phyloP scores from a whole-genome alignment of 2,888 invertebrate genomes.

The Capitulum mitella region DNA sequence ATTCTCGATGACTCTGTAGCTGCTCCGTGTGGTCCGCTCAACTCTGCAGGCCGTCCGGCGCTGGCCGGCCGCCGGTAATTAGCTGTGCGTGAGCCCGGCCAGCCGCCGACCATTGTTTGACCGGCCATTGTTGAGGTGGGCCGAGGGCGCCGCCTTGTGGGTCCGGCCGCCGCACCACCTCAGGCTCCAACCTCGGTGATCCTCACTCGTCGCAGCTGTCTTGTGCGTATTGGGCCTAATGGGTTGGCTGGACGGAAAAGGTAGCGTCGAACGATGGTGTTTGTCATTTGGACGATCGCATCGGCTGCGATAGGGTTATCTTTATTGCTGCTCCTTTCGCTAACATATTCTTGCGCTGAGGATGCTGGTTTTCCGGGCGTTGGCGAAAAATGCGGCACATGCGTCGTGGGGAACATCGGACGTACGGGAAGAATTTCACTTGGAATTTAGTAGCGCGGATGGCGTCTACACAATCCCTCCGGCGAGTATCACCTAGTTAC shows the following conservation, averaged over 20 bases:
- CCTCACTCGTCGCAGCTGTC: background rate
- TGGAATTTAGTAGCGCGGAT: too few relatives aligned
- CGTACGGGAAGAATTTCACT: too few relatives aligned
- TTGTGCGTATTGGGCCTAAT: background rate
- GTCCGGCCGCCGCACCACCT: background rate
- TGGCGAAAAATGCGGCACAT: too few relatives aligned
- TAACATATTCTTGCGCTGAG: too few relatives aligned
- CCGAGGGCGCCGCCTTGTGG: background rate
- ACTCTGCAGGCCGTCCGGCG: background rate
- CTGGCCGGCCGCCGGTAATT: background rate
- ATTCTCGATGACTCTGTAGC: too few relatives aligned
- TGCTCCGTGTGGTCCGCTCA: background rate
- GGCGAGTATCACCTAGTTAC: too few relatives aligned
- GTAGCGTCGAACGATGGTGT: background rate
- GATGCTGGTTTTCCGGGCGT: too few relatives aligned
- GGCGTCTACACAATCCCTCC: too few relatives aligned
- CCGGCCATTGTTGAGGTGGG: background rate
- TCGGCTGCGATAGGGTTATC: too few relatives aligned
- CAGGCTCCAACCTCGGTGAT: background rate
- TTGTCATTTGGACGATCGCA: background rate
- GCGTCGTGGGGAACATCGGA: too few relatives aligned
- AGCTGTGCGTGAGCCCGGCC: background rate
- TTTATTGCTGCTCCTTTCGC: too few relatives aligned
- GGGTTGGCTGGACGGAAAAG: background rate
- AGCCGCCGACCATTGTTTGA: background rate